Evolutionary conservation across 2,113 vertebrate genomes (phyloP), one percentile per base, ranked within the genome.

Genomic region (Corvus cornix): DNA sequence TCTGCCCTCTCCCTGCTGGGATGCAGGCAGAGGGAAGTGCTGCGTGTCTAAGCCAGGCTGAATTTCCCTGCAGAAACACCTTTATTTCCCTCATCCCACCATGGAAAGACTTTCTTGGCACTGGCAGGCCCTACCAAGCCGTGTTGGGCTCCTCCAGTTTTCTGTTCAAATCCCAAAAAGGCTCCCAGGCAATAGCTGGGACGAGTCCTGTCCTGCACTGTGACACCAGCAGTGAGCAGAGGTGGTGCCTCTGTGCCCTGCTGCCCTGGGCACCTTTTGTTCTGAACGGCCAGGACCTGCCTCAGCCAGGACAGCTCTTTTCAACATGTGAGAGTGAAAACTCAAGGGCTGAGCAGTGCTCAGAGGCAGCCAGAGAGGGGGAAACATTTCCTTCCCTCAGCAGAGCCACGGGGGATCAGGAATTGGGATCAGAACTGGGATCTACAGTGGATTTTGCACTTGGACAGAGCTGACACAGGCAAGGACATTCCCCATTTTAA

Each of bases 181-280:
- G 37, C 3, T 75, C 26, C n/a, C 52, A 55, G 39, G 62, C 33
- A 26, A 2, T 3, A 87, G 27, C 39, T 62, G 60, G 17, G 56
- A 21, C 0, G 7, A 26, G 56, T 48, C 37, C 41, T 44, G 18
- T 37, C 58, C 55, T 64, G 49, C 52, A 1, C 31, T 68, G 39
- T 11, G 20, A 4, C 35, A 46, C 7, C 58, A 80, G 70, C 60
- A 33, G 6, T 0, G 21, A 79, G 63, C 68, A 59, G 35, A 44
- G 43, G 1, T 0, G 6, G 13, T 31, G 63, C 20, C 3, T n/a
- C 44, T 4, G 3, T 48, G 28, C 51, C 35, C 62, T 14, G 2
- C 64, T 19, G 68, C 58, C 77, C 74, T 20, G 22, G 6, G 3
- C 31, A 16, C 39, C 30, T 44, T 51, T 44, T 30, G 51, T 12